phyloP scores from a whole-genome alignment of 2,888 invertebrate species.

The Chorisops tibialis region DNA sequence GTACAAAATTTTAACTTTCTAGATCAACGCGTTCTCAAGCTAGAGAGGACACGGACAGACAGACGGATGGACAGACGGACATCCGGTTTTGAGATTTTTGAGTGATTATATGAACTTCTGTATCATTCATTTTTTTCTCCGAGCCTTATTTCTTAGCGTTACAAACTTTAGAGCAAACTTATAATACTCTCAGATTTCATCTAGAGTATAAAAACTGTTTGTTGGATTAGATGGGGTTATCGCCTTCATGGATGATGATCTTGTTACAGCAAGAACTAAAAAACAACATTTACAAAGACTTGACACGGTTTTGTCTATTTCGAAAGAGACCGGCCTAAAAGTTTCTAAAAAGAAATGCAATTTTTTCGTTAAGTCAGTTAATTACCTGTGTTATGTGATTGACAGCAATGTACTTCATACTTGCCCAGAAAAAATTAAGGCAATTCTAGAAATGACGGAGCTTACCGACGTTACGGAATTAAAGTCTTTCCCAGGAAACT shows the following conservation, averaged over 20 bases:
- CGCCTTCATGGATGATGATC: background rate
- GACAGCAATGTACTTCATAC: background rate
- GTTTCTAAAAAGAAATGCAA: background rate
- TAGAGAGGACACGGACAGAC: too few species aligned
- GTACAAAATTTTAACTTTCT: too few species aligned
- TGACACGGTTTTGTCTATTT: background rate
- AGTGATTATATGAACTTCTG: too few species aligned
- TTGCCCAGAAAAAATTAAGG: background rate
- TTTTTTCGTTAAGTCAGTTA: background rate
- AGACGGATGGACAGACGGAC: too few species aligned
- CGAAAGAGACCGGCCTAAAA: background rate
- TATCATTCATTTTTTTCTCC: too few species aligned
- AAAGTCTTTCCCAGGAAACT: conserved; percentile 35
- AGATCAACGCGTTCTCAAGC: too few species aligned
- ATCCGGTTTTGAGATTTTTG: too few species aligned
- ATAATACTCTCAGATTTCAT: too few species aligned
- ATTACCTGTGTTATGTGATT: background rate
- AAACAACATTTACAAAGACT: background rate
- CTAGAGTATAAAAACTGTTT: too few species aligned
- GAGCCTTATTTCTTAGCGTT: too few species aligned
- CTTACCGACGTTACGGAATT: conserved; percentile 32
- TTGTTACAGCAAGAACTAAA: background rate
- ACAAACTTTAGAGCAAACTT: too few species aligned
- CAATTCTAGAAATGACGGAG: conserved; percentile 8
- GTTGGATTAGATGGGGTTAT: too few species aligned